Evolutionary conservation across 2,888 invertebrate species (phyloP).

Genomic region (Mystacides longicornis): DNA sequence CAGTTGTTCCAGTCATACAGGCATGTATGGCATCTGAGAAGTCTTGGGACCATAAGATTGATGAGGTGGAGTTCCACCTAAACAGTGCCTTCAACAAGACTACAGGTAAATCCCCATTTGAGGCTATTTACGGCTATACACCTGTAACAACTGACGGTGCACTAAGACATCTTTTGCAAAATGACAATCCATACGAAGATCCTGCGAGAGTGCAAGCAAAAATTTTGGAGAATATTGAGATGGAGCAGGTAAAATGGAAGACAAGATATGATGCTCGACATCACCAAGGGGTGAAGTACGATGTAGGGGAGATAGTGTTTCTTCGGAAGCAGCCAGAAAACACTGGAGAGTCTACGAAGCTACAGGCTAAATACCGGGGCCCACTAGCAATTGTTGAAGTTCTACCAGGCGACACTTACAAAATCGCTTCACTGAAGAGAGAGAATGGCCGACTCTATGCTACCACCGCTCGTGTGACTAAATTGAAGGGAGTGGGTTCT

Average conservation of each 20-base stretch:
- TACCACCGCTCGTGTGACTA: neutral
- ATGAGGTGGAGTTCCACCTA: neutral
- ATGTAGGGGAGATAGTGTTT: neutral
- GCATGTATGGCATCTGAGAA: neutral
- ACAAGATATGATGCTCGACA: neutral
- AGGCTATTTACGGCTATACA: neutral
- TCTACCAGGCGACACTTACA: neutral
- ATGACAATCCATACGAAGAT: neutral
- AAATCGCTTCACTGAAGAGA: neutral
- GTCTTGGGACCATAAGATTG: neutral
- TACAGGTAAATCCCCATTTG: neutral
- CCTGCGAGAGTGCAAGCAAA: neutral
- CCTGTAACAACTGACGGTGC: neutral
- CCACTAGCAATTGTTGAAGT: neutral
- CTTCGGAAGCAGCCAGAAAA: neutral
- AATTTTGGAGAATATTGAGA: neutral
- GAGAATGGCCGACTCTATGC: neutral
- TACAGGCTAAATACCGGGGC: neutral
- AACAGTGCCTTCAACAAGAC: neutral
- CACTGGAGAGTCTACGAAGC: neutral
- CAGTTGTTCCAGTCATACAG: neutral
- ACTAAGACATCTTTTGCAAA: neutral
- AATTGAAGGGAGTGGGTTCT: neutral
- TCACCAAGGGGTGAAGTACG: neutral
- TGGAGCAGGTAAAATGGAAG: neutral